phyloP scores from a whole-genome alignment of 2,113 vertebrate genomes.

The Archilochus colubris region DNA sequence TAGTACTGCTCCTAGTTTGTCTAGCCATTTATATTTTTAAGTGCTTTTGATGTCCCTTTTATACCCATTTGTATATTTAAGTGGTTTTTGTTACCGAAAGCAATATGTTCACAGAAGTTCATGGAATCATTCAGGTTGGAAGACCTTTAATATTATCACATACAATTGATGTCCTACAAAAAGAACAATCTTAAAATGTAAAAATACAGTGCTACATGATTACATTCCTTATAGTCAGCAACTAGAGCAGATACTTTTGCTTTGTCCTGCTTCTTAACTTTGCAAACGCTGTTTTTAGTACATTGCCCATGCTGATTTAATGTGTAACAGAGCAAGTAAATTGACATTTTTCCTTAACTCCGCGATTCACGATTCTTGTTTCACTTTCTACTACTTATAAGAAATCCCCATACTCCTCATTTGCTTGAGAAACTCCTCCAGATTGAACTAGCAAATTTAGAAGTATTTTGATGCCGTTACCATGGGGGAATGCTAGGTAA shows the following conservation, averaged over 20 bases:
- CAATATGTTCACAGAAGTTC: neutral
- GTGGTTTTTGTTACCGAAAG: neutral
- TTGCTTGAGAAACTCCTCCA: neutral
- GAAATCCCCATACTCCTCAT: neutral
- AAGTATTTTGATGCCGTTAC: neutral
- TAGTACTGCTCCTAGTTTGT: neutral
- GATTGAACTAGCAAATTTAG: neutral
- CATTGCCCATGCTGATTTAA: neutral
- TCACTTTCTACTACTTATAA: neutral
- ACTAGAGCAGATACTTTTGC: neutral
- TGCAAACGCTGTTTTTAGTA: neutral
- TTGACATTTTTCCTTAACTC: neutral
- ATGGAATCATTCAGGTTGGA: neutral
- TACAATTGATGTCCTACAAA: neutral
- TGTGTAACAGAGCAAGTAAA: neutral
- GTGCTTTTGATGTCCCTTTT: neutral
- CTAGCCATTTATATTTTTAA: neutral
- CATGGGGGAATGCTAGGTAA: neutral
- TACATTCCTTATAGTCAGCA: neutral
- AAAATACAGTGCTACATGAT: fast-evolving
- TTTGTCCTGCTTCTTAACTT: neutral
- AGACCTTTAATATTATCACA: neutral
- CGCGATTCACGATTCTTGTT: neutral
- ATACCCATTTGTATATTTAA: neutral
- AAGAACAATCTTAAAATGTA: neutral